Evolutionary conservation across 2,797 vertebrate species (phyloP).

Genomic region (Neostethus bicornis): DNA sequence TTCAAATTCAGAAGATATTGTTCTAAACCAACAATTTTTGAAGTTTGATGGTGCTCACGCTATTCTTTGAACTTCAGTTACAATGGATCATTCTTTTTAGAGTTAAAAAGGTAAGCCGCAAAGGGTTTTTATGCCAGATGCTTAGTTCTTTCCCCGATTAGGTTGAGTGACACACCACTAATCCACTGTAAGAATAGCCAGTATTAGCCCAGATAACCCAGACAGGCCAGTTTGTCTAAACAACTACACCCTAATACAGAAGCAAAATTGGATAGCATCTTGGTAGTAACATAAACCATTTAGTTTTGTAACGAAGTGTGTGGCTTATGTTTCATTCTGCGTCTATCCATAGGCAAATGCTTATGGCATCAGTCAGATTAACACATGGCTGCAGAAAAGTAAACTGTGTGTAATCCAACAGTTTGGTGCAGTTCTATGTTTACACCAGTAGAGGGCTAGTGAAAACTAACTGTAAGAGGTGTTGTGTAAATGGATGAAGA

Average conservation of each 20-base stretch:
- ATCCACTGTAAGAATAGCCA: conserved; percentile 64
- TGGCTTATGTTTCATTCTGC: neutral
- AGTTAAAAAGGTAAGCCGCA: neutral
- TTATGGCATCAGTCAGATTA: neutral
- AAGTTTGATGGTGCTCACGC: no score
- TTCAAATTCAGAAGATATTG: neutral
- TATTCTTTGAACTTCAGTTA: neutral
- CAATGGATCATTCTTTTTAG: neutral
- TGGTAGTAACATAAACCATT: neutral
- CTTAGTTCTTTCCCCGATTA: conserved; percentile 42
- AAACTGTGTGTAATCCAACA: neutral
- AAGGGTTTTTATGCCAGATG: neutral
- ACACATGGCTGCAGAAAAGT: no score
- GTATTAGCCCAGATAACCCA: conserved; percentile 70
- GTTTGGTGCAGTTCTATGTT: conserved; percentile 29
- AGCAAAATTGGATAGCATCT: neutral
- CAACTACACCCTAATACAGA: conserved; percentile 14
- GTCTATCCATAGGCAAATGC: neutral
- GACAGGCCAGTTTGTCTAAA: conserved; percentile 24
- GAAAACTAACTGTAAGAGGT: neutral
- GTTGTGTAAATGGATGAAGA: neutral
- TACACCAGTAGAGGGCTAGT: conserved; percentile 64
- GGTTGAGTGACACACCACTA: conserved; percentile 55
- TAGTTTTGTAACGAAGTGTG: neutral
- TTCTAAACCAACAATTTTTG: no score